A percentile compares a stretch with the other conserved stretches of the same genome.
phyloP scores from a whole-genome alignment of 2,113 vertebrate species.

The Saccopteryx bilineata region DNA sequence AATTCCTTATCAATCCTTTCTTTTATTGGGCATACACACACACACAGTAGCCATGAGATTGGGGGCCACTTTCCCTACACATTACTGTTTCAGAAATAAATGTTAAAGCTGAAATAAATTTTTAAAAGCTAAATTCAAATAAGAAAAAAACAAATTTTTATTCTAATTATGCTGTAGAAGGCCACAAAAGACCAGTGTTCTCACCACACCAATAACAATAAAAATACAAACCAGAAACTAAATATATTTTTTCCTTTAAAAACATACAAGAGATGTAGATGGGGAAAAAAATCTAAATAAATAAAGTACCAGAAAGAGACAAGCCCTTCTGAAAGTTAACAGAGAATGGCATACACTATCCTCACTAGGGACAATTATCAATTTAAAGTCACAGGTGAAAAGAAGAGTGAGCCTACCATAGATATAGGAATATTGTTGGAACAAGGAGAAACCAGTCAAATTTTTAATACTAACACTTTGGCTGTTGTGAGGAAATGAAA shows the following conservation, averaged over 20 bases:
- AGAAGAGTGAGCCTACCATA: background rate
- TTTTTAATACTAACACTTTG: constrained; percentile 9
- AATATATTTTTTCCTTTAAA: constrained; percentile 17
- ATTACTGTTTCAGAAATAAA: background rate
- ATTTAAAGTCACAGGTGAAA: background rate
- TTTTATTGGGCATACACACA: constrained; percentile 4
- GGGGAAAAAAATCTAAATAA: background rate
- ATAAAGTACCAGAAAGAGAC: background rate
- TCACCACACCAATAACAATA: background rate
- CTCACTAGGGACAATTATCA: background rate
- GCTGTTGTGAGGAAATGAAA: background rate
- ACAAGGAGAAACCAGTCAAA: background rate
- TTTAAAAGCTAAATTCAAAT: constrained; percentile 42
- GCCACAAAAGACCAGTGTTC: background rate
- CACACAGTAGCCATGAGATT: background rate
- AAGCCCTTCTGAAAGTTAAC: background rate
- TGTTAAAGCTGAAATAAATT: constrained; percentile 43
- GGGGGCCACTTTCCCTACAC: background rate
- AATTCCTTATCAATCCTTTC: constrained; percentile 5
- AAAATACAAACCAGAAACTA: constrained; percentile 47
- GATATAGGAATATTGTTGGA: background rate
- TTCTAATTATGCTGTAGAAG: background rate
- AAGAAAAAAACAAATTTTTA: background rate
- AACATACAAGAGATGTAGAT: background rate
- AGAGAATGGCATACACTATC: background rate